Conservation (phyloP, 2,113 vertebrate genomes). For the Nerophis lumbriciformis region DNA sequence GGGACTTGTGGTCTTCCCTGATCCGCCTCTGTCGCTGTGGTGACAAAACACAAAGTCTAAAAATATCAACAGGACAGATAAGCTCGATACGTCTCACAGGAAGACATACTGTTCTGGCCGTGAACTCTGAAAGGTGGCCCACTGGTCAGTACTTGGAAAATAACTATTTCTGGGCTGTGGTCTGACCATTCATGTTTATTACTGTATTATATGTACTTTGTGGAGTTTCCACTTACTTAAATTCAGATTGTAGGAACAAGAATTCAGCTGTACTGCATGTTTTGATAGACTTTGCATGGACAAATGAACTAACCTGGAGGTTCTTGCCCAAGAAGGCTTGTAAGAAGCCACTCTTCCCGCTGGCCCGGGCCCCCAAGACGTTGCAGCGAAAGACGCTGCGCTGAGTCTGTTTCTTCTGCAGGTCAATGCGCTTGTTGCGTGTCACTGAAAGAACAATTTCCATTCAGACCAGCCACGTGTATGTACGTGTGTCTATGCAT, state of each 20-base stretch:
- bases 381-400: slow-evolving; percentile 95
- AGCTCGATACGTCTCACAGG: background rate
- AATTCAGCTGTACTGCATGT: background rate
- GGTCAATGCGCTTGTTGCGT: slow-evolving; percentile 94
- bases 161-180: no score
- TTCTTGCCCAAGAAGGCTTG: slow-evolving; percentile 90
- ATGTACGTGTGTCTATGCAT: background rate
- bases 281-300: background rate
- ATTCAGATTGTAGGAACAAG: no score
- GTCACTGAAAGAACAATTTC: slow-evolving; percentile 75
- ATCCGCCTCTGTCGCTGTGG: slow-evolving; percentile 72
- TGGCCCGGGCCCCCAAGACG: slow-evolving; percentile 81
- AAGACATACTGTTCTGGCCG: no score
- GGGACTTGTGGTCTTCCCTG: slow-evolving; percentile 90
- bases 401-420: slow-evolving; percentile 98
- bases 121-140: background rate
- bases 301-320: slow-evolving; percentile 72
- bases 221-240: no score
- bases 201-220: no score
- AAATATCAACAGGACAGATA: background rate
- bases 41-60: slow-evolving; percentile 7
- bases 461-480: background rate
- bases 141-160: background rate
- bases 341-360: slow-evolving; percentile 91
- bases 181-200: no score